phyloP scores from a whole-genome alignment of 1,140 invertebrate species.

The Sinella curviseta region DNA sequence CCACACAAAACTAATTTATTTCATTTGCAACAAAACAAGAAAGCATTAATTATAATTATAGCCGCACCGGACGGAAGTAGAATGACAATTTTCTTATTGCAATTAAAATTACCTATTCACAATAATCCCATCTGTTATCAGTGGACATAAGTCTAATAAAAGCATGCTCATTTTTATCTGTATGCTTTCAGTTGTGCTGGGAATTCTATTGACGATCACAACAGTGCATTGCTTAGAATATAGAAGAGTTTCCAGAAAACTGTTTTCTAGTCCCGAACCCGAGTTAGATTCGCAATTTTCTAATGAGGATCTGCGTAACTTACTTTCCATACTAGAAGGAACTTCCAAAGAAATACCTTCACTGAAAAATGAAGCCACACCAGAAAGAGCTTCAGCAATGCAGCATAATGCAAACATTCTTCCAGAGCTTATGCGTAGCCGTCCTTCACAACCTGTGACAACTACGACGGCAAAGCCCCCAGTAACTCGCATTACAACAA shows the following conservation, averaged over 20 bases:
- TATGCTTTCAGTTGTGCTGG: not conserved
- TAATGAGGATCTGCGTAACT: not conserved
- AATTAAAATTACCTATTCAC: too few relatives aligned
- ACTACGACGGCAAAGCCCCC: not conserved
- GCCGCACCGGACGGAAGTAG: too few relatives aligned
- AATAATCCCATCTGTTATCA: too few relatives aligned
- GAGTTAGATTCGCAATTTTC: not conserved
- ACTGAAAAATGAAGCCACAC: not conserved
- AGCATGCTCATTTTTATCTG: not conserved
- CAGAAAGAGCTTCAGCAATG: not conserved
- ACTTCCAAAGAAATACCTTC: not conserved
- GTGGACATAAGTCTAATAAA: too few relatives aligned
- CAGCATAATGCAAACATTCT: not conserved
- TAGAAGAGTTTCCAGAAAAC: not conserved
- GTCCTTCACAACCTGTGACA: not conserved
- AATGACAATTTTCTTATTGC: too few relatives aligned
- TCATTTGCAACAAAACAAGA: too few relatives aligned
- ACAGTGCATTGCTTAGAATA: not conserved
- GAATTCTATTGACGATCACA: not conserved
- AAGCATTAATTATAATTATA: too few relatives aligned
- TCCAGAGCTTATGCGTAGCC: not conserved
- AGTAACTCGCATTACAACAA: not conserved
- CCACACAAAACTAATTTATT: too few relatives aligned
- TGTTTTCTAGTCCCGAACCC: conserved; percentile 1
- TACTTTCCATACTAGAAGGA: not conserved